phyloP scores from a whole-genome alignment of 2,888 invertebrate species.

The Epistrophe grossulariae region DNA sequence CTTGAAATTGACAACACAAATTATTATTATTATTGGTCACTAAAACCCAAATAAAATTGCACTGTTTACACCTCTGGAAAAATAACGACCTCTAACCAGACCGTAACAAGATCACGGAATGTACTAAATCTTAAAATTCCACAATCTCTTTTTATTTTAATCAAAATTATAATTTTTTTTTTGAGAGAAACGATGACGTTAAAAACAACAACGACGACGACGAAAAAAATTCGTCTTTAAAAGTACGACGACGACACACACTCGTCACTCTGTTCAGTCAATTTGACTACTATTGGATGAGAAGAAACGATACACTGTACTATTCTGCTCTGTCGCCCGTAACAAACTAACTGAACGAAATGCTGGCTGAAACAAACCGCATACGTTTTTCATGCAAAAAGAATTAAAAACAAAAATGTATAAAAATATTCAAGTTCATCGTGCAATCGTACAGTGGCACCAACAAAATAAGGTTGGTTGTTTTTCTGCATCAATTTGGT shows the following conservation, averaged over 20 bases:
- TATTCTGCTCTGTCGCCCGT: constrained; percentile 65
- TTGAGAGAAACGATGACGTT: constrained; percentile 23
- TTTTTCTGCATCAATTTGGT: constrained; percentile 32
- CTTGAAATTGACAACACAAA: not conserved
- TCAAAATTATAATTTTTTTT: not conserved
- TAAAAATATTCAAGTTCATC: constrained; percentile 57
- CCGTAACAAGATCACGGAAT: constrained; percentile 58
- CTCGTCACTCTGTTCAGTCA: constrained; percentile 32
- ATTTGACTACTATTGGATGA: constrained; percentile 26
- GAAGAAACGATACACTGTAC: constrained; percentile 49
- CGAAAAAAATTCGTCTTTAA: constrained; percentile 53
- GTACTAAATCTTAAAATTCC: constrained; percentile 48
- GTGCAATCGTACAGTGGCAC: constrained; percentile 28
- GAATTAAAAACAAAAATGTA: not conserved
- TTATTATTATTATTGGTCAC: not conserved
- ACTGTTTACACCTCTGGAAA: constrained; percentile 29
- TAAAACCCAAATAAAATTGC: constrained; percentile 33
- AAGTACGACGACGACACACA: constrained; percentile 34
- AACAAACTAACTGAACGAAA: constrained; percentile 57
- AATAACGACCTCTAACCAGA: constrained; percentile 51
- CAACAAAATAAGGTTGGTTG: constrained; percentile 1
- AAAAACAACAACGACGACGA: constrained; percentile 3
- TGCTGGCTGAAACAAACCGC: constrained; percentile 41
- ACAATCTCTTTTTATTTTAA: constrained; percentile 22
- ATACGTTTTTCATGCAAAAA: constrained; percentile 66